Conservation (phyloP, 2,888 invertebrate species). For the Carterocephalus palaemon region DNA sequence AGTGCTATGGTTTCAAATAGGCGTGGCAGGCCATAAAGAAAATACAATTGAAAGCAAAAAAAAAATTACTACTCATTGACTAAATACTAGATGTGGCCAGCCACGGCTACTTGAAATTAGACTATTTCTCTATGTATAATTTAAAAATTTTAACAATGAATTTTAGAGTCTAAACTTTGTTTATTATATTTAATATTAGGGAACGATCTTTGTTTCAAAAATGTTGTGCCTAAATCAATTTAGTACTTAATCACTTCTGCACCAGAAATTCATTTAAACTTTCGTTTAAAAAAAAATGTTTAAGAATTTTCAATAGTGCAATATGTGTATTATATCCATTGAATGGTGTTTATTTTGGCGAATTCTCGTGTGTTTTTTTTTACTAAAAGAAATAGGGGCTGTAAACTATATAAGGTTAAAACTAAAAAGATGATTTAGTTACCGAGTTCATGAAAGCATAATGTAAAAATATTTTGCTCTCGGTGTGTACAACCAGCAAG, state of each 20-base stretch:
- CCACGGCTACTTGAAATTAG: constrained; percentile 20
- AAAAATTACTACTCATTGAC: no score
- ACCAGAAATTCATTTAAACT: constrained; percentile 26
- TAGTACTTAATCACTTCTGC: constrained; percentile 41
- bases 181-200: constrained; percentile 26
- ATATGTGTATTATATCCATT: constrained; percentile 59
- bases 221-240: constrained; percentile 41
- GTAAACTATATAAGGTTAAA: constrained; percentile 58
- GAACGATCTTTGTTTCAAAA: constrained; percentile 29
- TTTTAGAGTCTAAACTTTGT: constrained; percentile 25
- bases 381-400: constrained; percentile 48
- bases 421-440: constrained; percentile 54
- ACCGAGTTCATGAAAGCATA: constrained; percentile 47
- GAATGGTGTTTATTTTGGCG: constrained; percentile 58
- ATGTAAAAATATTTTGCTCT: constrained; percentile 57
- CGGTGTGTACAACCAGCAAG: constrained; percentile 71
- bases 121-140: constrained; percentile 28
- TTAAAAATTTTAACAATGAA: constrained; percentile 23
- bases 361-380: constrained; percentile 44
- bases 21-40: no score
- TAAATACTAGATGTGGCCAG: no score
- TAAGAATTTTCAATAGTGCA: constrained; percentile 57
- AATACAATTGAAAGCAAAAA: no score
- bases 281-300: constrained; percentile 16
- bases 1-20: no score